phyloP scores from a whole-genome alignment of 1,140 invertebrate genomes.

The Nephila pilipes region DNA sequence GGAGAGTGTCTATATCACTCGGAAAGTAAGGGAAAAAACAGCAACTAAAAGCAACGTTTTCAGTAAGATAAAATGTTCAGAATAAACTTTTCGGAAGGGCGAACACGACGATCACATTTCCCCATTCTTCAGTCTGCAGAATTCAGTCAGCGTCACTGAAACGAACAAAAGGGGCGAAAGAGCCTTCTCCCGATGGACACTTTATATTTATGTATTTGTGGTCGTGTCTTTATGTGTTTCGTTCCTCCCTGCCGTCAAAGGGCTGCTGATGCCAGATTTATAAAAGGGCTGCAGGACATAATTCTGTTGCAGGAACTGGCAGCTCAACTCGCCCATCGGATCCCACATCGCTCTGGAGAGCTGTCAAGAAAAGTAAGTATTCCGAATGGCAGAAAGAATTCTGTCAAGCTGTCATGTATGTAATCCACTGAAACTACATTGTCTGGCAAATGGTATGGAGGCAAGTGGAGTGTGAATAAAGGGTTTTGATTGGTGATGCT shows the following conservation, averaged over 20 bases:
- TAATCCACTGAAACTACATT: no score
- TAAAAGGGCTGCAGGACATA: neutral
- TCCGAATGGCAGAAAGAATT: neutral
- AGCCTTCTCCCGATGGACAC: neutral
- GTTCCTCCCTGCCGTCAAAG: neutral
- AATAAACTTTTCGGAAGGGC: constrained; percentile 26
- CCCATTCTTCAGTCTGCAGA: constrained; percentile 7
- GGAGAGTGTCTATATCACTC: neutral
- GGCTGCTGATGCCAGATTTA: constrained; percentile 27
- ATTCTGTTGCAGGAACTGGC: neutral
- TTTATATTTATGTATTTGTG: neutral
- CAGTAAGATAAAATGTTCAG: constrained; percentile 1
- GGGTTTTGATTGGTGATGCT: no score
- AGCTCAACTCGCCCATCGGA: neutral
- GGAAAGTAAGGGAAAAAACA: neutral
- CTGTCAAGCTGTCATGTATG: no score
- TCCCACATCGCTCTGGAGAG: neutral
- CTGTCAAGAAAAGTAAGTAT: neutral
- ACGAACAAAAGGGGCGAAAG: neutral
- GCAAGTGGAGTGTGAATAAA: no score
- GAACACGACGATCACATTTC: constrained; percentile 18
- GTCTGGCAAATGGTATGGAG: no score
- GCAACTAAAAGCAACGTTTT: neutral
- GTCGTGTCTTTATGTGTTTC: neutral
- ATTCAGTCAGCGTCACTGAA: neutral